Percentiles rank a stretch among this genome's conserved stretches.
Evolutionary conservation across 2,113 vertebrate genomes (phyloP).

Genomic region (Hemicordylus capensis): DNA sequence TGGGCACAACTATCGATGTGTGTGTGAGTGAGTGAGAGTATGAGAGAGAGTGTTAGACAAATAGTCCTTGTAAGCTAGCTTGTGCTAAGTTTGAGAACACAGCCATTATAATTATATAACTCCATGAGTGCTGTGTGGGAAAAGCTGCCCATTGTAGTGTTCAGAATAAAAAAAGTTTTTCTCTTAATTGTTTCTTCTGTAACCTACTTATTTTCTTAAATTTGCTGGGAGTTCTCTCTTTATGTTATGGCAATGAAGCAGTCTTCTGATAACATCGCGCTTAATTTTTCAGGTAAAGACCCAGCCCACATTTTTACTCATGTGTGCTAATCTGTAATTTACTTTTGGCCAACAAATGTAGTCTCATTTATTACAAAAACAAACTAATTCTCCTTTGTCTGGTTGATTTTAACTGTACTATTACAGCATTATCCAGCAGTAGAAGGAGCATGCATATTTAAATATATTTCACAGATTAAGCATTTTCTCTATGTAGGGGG

Average conservation of each 20-base stretch:
- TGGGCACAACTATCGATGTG: neutral
- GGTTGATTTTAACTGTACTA: conserved; percentile 63
- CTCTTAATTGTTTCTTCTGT: conserved; percentile 37
- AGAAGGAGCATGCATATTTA: conserved; percentile 70
- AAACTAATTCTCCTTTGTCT: conserved; percentile 62
- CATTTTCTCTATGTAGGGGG: conserved; percentile 66
- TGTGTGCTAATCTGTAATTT: conserved; percentile 50
- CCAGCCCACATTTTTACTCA: conserved; percentile 24
- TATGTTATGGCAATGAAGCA: conserved; percentile 50
- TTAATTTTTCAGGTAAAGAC: conserved; percentile 60
- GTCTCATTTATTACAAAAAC: conserved; percentile 58
- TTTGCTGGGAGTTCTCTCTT: conserved; percentile 61
- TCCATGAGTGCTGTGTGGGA: neutral
- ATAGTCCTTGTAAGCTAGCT: neutral
- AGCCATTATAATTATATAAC: conserved; percentile 32
- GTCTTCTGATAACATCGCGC: conserved; percentile 54
- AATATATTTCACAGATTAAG: conserved; percentile 72
- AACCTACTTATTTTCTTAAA: conserved; percentile 36
- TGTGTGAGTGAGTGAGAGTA: too few species aligned
- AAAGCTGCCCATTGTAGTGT: too few species aligned
- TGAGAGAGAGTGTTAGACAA: too few species aligned
- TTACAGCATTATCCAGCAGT: conserved; percentile 56
- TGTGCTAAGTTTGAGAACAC: neutral
- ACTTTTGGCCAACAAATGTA: conserved; percentile 55
- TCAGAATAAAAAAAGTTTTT: neutral